Conservation (phyloP, 2,797 vertebrate species). For the Poliocrania exsul region DNA sequence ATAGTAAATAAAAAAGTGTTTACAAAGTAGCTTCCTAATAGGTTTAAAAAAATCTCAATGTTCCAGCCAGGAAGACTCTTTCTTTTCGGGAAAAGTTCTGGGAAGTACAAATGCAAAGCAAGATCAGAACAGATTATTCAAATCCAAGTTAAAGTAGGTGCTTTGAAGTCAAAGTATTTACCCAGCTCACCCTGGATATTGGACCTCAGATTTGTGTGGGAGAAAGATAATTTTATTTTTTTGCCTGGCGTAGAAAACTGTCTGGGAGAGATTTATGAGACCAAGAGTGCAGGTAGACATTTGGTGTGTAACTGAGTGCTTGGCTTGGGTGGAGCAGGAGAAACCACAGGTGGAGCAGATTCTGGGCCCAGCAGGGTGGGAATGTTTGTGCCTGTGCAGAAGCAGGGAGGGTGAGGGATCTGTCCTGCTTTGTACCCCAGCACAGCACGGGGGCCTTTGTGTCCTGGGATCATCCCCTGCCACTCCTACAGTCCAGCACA, state of each 20-base stretch:
- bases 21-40: not conserved
- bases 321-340: not conserved
- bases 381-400: not conserved
- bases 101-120: not conserved
- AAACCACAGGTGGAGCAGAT: not conserved
- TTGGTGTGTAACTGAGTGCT: not conserved
- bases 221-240: not conserved
- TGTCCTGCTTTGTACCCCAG: not conserved
- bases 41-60: not conserved
- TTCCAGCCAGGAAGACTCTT: not conserved
- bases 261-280: not conserved
- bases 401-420: rapidly evolving
- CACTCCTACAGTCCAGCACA: not conserved
- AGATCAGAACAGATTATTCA: not conserved
- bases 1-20: not conserved
- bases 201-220: not conserved
- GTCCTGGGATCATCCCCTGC: not conserved
- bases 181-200: not conserved
- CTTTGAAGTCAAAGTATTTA: not conserved
- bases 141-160: not conserved
- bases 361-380: not conserved
- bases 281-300: rapidly evolving
- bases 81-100: not conserved
- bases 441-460: not conserved
- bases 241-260: not conserved